phyloP scores from a whole-genome alignment of 2,113 vertebrate genomes.

The Butorides virescens region DNA sequence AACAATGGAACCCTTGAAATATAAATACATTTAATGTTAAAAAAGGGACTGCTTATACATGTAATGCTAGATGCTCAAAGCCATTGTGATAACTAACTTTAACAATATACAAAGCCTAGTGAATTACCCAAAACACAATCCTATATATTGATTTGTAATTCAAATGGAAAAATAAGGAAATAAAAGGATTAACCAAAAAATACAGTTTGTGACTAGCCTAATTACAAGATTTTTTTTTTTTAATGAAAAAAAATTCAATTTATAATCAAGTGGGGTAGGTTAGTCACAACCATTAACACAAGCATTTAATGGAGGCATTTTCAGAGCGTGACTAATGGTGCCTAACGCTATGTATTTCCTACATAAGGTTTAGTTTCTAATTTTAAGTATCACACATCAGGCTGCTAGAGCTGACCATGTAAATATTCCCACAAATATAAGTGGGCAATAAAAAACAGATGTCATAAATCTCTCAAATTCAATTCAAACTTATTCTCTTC shows the following conservation, averaged over 20 bases:
- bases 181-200: neutral
- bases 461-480: neutral
- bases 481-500: neutral
- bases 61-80: neutral
- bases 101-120: neutral
- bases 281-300: neutral
- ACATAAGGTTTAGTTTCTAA: neutral
- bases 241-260: neutral
- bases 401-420: neutral
- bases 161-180: neutral
- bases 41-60: neutral
- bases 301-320: neutral
- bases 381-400: neutral
- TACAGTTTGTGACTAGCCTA: neutral
- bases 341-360: neutral
- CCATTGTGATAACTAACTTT: neutral
- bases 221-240: neutral
- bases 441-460: neutral
- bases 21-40: conserved; percentile 16
- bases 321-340: neutral
- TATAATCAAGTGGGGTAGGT: neutral
- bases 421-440: neutral
- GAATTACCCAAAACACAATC: neutral
- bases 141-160: neutral
- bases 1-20: conserved; percentile 63